Percentiles rank a stretch among this genome's conserved stretches.
These are phyloP conservation scores for Drosophila cyrtoloma DNA, from an alignment of 2,888 invertebrate species.

Conservation along the genomic window DNA sequence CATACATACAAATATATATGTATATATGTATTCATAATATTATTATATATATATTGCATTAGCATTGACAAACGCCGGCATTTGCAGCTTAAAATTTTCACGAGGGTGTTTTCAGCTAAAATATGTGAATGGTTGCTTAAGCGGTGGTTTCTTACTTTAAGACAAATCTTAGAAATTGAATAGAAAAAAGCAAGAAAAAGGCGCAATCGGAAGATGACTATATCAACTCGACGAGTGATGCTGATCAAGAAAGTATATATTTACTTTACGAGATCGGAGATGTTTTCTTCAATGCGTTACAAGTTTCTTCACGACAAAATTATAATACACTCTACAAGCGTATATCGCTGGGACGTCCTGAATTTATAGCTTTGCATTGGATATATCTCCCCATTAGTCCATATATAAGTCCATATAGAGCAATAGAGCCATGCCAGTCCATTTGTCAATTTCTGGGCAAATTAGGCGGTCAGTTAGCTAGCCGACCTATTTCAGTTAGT, in stretches of 20 bases:
- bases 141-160: neutral
- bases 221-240: neutral
- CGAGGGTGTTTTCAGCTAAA: neutral
- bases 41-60: conserved; percentile 7
- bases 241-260: neutral
- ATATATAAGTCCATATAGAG: neutral
- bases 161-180: neutral
- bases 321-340: neutral
- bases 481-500: neutral
- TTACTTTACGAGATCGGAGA: neutral
- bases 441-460: neutral
- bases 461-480: neutral
- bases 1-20: neutral
- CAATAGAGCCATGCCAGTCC: neutral
- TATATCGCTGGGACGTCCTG: neutral
- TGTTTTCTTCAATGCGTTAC: neutral
- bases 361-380: neutral
- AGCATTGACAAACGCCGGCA: conserved; percentile 31
- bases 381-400: neutral
- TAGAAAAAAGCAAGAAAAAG: neutral
- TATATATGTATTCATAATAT: neutral
- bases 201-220: neutral
- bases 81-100: conserved; percentile 30
- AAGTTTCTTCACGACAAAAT: neutral
- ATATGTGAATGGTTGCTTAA: neutral